These are phyloP conservation scores for Gasterosteus nipponicus DNA, from an alignment of 2,113 vertebrate genomes.

Conservation along the genomic window DNA sequence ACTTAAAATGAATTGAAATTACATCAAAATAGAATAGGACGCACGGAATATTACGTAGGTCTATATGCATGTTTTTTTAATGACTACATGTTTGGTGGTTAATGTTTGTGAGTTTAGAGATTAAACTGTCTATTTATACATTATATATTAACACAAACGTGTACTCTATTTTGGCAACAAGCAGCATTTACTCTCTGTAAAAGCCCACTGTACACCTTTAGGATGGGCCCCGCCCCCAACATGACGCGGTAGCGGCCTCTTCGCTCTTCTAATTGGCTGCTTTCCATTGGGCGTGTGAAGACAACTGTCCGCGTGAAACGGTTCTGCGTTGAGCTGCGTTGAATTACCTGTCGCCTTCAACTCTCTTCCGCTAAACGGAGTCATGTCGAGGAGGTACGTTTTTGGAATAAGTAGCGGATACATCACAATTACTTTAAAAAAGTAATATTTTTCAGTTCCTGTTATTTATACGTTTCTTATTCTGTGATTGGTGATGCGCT, in stretches of 20 bases:
- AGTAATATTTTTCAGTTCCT: neutral
- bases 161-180: neutral
- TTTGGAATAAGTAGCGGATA: accelerated
- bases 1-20: too few relatives aligned
- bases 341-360: too few relatives aligned
- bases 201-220: neutral
- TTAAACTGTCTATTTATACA: neutral
- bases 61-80: neutral
- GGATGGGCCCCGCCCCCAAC: neutral
- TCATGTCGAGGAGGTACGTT: conserved; percentile 66
- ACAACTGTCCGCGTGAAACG: conserved; percentile 6
- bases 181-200: neutral
- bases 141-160: neutral
- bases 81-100: neutral
- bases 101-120: neutral
- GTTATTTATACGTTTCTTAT: neutral
- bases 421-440: neutral
- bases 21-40: neutral
- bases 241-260: neutral
- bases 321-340: neutral
- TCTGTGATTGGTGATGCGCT: too few relatives aligned
- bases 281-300: neutral
- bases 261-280: conserved; percentile 40
- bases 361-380: conserved; percentile 7
- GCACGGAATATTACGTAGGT: too few relatives aligned